phyloP scores from a whole-genome alignment of 2,888 invertebrate species.

The Drosophila acutilabella region DNA sequence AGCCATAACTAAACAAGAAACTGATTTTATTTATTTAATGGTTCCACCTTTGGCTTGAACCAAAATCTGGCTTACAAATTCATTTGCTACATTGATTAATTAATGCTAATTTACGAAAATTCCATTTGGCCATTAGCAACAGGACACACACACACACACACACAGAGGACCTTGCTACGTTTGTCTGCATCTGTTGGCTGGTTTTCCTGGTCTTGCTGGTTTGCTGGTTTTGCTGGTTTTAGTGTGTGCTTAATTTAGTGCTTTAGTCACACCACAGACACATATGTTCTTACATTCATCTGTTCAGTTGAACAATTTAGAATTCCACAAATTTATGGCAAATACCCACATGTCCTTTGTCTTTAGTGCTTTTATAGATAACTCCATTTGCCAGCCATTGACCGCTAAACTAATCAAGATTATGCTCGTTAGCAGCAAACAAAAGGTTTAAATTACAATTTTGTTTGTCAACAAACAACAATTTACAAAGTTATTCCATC shows the following conservation, averaged over 20 bases:
- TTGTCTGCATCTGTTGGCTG: conserved; percentile 20
- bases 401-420: conserved; percentile 54
- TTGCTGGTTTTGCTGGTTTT: background rate
- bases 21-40: conserved; percentile 66
- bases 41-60: conserved; percentile 46
- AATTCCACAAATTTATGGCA: conserved; percentile 48
- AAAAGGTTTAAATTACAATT: conserved; percentile 37
- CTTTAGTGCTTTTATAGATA: conserved; percentile 14
- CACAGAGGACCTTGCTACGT: conserved; percentile 12
- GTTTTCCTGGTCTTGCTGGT: conserved; percentile 11
- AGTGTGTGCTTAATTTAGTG: conserved; percentile 61
- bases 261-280: conserved; percentile 49
- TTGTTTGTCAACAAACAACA: conserved; percentile 9
- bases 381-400: conserved; percentile 46
- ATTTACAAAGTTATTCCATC: background rate
- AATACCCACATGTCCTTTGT: conserved; percentile 31
- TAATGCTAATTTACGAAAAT: conserved; percentile 79
- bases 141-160: background rate
- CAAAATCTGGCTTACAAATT: conserved; percentile 66
- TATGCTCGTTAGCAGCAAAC: conserved; percentile 19
- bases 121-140: conserved; percentile 66
- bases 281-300: conserved; percentile 5
- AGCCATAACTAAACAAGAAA: conserved; percentile 27
- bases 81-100: conserved; percentile 78
- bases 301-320: conserved; percentile 15